Percentiles rank a stretch among this genome's conserved stretches.
Conservation (phyloP, 2,888 invertebrate genomes). For the Epirrhoe tristata region DNA sequence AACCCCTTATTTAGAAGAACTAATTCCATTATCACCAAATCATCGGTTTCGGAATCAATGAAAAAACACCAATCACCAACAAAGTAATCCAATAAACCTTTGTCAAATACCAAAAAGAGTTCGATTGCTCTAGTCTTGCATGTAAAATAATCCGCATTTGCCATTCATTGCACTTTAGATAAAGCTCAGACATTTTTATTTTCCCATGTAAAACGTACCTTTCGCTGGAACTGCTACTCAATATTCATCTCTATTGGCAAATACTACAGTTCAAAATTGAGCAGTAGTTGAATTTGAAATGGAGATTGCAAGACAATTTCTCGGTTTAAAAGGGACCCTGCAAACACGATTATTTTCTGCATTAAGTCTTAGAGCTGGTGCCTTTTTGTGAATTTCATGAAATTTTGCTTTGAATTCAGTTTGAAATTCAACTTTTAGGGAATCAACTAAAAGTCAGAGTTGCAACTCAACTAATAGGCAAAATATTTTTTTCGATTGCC, state of each 20-base stretch:
- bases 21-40: too few species aligned
- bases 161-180: conserved; percentile 65
- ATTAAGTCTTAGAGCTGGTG: conserved; percentile 19
- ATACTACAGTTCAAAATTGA: conserved; percentile 39
- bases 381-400: conserved; percentile 8
- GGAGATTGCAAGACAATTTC: conserved; percentile 53
- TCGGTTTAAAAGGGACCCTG: conserved; percentile 47
- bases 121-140: conserved; percentile 36
- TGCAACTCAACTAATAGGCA: too few species aligned
- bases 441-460: not conserved
- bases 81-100: conserved; percentile 13
- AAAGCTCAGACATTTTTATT: conserved; percentile 61
- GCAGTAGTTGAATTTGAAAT: conserved; percentile 28
- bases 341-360: conserved; percentile 44
- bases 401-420: conserved; percentile 5
- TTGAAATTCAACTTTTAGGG: not conserved
- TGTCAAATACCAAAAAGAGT: conserved; percentile 33
- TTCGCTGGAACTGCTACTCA: conserved; percentile 38
- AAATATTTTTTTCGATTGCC: too few species aligned
- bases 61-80: conserved; percentile 2
- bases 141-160: conserved; percentile 62
- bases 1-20: too few species aligned
- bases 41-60: not conserved
- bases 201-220: conserved; percentile 56
- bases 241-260: conserved; percentile 40